Evolutionary conservation across 2,797 vertebrate genomes (phyloP), one percentile per base, ranked within the genome.

Genomic region (Thripadectes ignobilis): DNA sequence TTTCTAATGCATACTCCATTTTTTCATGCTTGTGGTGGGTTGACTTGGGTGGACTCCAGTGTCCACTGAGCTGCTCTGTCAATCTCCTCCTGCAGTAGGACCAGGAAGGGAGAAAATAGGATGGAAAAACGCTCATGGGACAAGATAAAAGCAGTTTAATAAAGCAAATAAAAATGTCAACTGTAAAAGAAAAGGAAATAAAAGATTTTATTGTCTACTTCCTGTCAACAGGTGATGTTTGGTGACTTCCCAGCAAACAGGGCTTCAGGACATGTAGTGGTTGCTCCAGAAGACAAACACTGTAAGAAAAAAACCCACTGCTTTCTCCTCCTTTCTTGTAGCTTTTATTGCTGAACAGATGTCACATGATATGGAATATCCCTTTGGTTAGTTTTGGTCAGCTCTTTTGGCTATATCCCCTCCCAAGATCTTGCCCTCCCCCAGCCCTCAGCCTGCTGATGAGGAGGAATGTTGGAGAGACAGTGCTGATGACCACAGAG

Each of bases 101-200:
- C 6, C 8, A 7, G 27, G 6, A 41, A 69, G 8, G 8, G 9
- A 63, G 9, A 65, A 86, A 69, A 75, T 32, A 32, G 30, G 18
- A 39, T 24, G 4, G 14, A 32, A 67, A 41, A 12, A 0, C 2
- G 14, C 14, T 58, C 14, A 8, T 11, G 8, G 14, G 29, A 6
- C 8, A 71, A 45, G 58, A 71, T 23, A 66, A 78, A 41, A 6
- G 9, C 39, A 41, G 9, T 41, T 55, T 24, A 52, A 41, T 36
- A 59, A 72, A 52, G 6, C 21, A 58, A 77, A 84, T 3, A 46
- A 34, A 77, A 65, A 46, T 5, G 3, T 32, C 7, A 9, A 6
- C 39, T 1, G 0, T 17, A 46, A 86, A 69, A 75, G 4, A 21
- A 75, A 46, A 69, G 18, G 21, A 32, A 74, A 29, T 10, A 57